Percentiles rank a stretch among this genome's conserved stretches.
Conservation (phyloP, 2,888 invertebrate species). For the Odontocolon sp. region DNA sequence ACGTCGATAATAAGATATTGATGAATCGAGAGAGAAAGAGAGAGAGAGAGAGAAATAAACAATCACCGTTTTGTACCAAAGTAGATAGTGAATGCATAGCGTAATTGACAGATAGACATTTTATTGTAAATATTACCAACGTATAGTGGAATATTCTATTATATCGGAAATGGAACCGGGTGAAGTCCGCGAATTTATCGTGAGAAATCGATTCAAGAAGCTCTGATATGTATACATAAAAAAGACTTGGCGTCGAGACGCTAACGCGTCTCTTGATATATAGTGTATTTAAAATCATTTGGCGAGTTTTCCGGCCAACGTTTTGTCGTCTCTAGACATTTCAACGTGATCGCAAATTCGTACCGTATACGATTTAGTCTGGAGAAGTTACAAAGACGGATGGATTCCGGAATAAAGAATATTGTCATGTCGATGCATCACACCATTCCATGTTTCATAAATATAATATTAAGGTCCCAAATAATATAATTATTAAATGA, state of each 20-base stretch:
- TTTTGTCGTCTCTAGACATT: constrained; percentile 37
- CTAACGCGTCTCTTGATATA: background rate
- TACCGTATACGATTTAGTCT: constrained; percentile 33
- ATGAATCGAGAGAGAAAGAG: constrained; percentile 29
- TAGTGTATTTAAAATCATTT: constrained; percentile 14
- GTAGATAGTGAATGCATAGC: constrained; percentile 71
- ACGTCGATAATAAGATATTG: constrained; percentile 34
- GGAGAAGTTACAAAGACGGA: constrained; percentile 4
- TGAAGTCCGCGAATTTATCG: constrained; percentile 20
- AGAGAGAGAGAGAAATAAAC: constrained; percentile 63
- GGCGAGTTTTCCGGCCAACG: constrained; percentile 46
- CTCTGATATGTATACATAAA: constrained; percentile 12
- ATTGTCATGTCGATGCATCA: constrained; percentile 46
- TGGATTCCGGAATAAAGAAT: background rate
- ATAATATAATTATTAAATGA: constrained; percentile 4
- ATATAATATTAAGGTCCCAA: constrained; percentile 57
- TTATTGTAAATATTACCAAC: constrained; percentile 70
- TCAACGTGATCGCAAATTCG: constrained; percentile 12
- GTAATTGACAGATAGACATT: constrained; percentile 63
- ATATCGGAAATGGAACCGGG: background rate
- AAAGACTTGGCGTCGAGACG: too few species aligned
- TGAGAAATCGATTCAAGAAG: constrained; percentile 30
- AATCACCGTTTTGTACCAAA: constrained; percentile 76
- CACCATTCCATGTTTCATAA: constrained; percentile 63
- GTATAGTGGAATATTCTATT: constrained; percentile 52